Evolutionary conservation across 1,140 invertebrate genomes (phyloP).

Genomic region (Drosophila ananassae): DNA sequence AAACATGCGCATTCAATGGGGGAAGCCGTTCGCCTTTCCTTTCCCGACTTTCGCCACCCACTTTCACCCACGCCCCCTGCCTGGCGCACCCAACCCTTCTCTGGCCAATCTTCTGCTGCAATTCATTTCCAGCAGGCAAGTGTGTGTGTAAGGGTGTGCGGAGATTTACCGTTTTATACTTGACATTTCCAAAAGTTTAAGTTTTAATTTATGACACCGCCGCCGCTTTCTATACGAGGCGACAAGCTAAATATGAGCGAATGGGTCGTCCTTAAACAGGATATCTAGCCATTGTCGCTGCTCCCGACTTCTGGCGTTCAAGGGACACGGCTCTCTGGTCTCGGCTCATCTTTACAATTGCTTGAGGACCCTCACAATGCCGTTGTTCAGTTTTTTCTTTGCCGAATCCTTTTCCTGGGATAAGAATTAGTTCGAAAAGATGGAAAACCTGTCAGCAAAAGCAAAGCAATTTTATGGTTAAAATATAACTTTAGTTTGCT

Average conservation of each 20-base stretch:
- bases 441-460: not conserved
- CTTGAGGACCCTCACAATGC: conserved; percentile 6
- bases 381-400: conserved; percentile 24
- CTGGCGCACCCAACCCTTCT: conserved; percentile 7
- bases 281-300: conserved; percentile 72
- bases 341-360: conserved; percentile 2
- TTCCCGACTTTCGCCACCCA: conserved; percentile 4
- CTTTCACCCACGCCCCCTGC: too few species aligned
- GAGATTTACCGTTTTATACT: conserved; percentile 84
- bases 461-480: not conserved
- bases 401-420: not conserved
- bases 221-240: conserved; percentile 78
- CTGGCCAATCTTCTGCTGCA: conserved; percentile 48
- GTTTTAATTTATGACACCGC: conserved; percentile 84
- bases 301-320: conserved; percentile 13
- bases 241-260: conserved; percentile 80
- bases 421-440: not conserved
- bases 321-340: conserved; percentile 3
- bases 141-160: conserved; percentile 58
- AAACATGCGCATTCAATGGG: conserved; percentile 81
- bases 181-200: conserved; percentile 84
- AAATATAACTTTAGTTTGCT: not conserved
- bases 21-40: conserved; percentile 17
- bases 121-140: conserved; percentile 71
- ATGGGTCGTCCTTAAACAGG: conserved; percentile 67